Evolutionary conservation across 2,888 invertebrate species (phyloP), one percentile per base, ranked within the genome.

Genomic region (Junonia oenone): DNA sequence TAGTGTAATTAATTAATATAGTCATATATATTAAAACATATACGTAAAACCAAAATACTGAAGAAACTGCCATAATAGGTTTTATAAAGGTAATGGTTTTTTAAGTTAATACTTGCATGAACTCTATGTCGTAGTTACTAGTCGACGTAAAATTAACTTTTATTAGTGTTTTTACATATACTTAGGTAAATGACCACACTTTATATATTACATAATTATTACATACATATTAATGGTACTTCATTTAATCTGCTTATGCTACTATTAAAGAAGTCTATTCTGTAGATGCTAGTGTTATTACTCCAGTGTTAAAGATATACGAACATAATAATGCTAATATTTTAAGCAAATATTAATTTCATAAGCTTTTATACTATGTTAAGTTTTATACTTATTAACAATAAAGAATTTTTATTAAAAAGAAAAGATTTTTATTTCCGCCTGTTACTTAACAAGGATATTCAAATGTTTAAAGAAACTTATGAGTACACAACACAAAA

Each of bases 321-420:
- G n/a, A n/a, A n/a, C n/a, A n/a, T n/a, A n/a, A n/a, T n/a, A n/a
- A n/a, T n/a, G n/a, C n/a, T n/a, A n/a, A n/a, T n/a, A n/a, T n/a
- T n/a, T n/a, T n/a, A n/a, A n/a, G n/a, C n/a, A n/a, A n/a, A n/a
- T n/a, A n/a, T n/a, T n/a, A n/a, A n/a, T 26, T n/a, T 45, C n/a
- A 15, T 13, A 6, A 26, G 9, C 6, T 14, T 2, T 6, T 33
- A 31, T 6, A n/a, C n/a, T 15, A 13, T 51, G 26, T 3, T 17
- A 19, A 38, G 11, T 43, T 51, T 27, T 40, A 26, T 31, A 45
- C 43, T 33, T 37, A 45, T 52, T 17, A 13, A n/a, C 4, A 52
- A 52, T 52, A 45, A 45, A 52, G 17, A 17, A 37, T 17, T 17
- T 15, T 37, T 11, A 45, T 6, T 17, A 6, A 3, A 26, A 33